A percentile compares a stretch with the other conserved stretches of the same genome.
Evolutionary conservation across 2,797 vertebrate genomes (phyloP).

Genomic region (Ispidina lecontei): DNA sequence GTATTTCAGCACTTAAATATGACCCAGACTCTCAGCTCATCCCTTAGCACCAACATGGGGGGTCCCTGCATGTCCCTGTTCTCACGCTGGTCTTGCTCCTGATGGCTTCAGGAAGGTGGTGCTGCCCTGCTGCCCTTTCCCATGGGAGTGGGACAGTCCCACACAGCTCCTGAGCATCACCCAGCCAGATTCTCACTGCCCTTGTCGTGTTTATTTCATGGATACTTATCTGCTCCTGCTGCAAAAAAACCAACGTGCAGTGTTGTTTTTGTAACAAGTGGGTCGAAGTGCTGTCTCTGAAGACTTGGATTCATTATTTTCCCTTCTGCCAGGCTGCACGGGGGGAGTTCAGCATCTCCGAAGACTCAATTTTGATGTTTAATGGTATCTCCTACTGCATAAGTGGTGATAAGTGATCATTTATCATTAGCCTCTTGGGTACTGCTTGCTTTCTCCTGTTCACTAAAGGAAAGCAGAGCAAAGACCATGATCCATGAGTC

Average conservation of each 20-base stretch:
- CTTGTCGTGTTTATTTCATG: rapidly evolving
- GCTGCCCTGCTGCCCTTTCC: background rate
- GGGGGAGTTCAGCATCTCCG: background rate
- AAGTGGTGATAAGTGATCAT: background rate
- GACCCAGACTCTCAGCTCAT: background rate
- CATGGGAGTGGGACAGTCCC: background rate
- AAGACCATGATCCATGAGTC: background rate
- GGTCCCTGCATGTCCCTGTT: background rate
- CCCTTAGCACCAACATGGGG: background rate
- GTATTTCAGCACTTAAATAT: background rate
- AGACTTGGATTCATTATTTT: background rate
- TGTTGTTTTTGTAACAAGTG: background rate
- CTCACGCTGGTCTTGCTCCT: background rate
- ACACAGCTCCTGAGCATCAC: background rate
- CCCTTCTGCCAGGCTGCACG: background rate
- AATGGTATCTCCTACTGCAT: background rate
- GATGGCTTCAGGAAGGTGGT: background rate
- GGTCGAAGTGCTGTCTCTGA: background rate
- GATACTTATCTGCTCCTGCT: background rate
- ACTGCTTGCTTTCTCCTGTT: background rate
- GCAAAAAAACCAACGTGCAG: background rate
- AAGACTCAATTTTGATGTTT: background rate
- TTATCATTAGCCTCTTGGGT: background rate
- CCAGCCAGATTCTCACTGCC: background rate
- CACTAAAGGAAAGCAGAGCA: background rate